Conservation (phyloP, 2,797 vertebrate genomes). For the Acanthiza pusilla region DNA sequence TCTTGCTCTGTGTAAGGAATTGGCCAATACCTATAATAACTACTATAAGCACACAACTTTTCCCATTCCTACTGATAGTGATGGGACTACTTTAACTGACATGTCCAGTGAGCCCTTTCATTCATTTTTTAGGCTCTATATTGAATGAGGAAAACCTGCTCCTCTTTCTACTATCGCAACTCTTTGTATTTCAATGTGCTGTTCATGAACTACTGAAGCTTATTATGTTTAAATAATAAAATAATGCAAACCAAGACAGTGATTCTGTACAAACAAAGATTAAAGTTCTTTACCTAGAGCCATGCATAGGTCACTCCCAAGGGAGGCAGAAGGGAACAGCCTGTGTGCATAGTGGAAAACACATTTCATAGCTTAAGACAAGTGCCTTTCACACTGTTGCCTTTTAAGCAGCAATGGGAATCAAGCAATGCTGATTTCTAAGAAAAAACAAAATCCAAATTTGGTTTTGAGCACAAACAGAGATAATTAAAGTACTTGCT, state of each 20-base stretch:
- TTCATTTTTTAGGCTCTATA: not conserved
- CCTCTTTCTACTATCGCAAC: not conserved
- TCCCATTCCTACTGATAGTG: not conserved
- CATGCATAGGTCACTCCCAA: not conserved
- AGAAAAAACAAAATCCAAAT: not conserved
- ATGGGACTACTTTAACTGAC: not conserved
- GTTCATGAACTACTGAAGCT: not conserved
- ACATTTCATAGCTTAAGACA: not conserved
- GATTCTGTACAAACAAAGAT: slow-evolving; percentile 30
- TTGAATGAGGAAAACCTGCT: not conserved
- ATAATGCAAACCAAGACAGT: not conserved
- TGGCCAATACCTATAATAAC: not conserved
- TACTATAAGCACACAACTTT: not conserved
- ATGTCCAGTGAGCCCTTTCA: not conserved
- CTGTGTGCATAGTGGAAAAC: not conserved
- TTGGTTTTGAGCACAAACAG: slow-evolving; percentile 42
- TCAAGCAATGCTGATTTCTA: slow-evolving; percentile 26
- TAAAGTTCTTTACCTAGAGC: not conserved
- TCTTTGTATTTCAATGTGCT: not conserved
- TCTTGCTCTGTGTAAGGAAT: not conserved
- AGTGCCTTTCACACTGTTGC: not conserved
- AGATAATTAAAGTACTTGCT: slow-evolving; percentile 58
- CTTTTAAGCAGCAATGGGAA: slow-evolving; percentile 11
- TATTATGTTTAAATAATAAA: slow-evolving; percentile 16
- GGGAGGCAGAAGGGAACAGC: not conserved